These are phyloP conservation scores for Enteromius radiatus DNA, from an alignment of 2,797 vertebrate genomes.

Conservation along the genomic window DNA sequence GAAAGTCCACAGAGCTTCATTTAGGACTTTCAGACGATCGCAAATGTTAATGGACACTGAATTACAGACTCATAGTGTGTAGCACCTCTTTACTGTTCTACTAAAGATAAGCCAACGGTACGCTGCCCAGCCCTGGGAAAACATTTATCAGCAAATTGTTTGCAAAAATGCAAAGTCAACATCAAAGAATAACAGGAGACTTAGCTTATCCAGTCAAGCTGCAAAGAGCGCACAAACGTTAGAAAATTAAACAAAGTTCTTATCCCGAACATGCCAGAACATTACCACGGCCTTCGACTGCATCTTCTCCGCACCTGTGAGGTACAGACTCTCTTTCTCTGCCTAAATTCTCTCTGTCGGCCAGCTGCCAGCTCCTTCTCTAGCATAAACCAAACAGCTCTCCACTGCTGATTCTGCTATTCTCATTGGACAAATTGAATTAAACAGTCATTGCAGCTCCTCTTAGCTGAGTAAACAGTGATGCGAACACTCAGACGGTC, in stretches of 20 bases:
- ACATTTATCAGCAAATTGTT: slow-evolving; percentile 54
- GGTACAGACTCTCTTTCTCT: background rate
- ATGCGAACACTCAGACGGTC: slow-evolving; percentile 1
- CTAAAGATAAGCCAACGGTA: slow-evolving; percentile 6
- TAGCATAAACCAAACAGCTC: slow-evolving; percentile 1
- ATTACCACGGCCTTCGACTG: background rate
- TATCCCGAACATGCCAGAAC: slow-evolving; percentile 21
- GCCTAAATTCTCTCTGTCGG: background rate
- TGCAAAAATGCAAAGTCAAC: slow-evolving; percentile 46
- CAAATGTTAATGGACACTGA: background rate
- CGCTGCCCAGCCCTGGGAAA: slow-evolving; percentile 51
- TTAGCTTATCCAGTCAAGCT: slow-evolving; percentile 15
- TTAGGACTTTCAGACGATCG: background rate
- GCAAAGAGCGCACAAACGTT: slow-evolving; percentile 1
- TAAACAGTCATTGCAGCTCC: slow-evolving; percentile 32
- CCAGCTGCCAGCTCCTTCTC: background rate
- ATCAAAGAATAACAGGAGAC: slow-evolving; percentile 23
- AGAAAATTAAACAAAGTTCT: slow-evolving; percentile 41
- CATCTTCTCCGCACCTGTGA: slow-evolving; percentile 7
- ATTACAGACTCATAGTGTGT: background rate
- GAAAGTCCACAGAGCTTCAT: background rate
- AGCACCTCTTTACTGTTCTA: slow-evolving; percentile 28
- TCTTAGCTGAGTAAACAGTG: slow-evolving; percentile 51
- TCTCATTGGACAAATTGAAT: slow-evolving; percentile 42
- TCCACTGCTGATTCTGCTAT: slow-evolving; percentile 13